phyloP scores from a whole-genome alignment of 2,888 invertebrate genomes.

The Pediacus dermestoides region DNA sequence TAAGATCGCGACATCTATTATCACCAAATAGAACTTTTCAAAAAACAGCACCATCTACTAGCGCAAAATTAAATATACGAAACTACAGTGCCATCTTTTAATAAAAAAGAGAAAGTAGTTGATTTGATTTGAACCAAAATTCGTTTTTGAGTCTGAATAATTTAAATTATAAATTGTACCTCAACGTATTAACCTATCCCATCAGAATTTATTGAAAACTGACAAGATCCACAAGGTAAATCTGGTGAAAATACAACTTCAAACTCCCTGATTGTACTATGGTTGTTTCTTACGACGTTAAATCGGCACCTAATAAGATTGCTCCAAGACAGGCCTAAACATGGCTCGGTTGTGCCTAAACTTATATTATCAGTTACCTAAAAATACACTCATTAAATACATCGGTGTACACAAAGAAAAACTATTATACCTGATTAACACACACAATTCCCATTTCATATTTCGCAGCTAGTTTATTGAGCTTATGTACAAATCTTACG shows the following conservation, averaged over 20 bases:
- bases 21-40: too few species aligned
- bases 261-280: constrained; percentile 46
- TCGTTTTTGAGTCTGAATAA: too few species aligned
- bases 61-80: too few species aligned
- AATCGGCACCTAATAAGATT: constrained; percentile 61
- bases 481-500: constrained; percentile 53
- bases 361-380: constrained; percentile 45
- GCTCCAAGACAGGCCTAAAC: constrained; percentile 65
- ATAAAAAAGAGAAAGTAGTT: too few species aligned
- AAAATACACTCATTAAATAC: constrained; percentile 14
- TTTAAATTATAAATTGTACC: too few species aligned
- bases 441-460: constrained; percentile 61
- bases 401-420: constrained; percentile 7
- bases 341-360: constrained; percentile 50
- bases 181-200: too few species aligned
- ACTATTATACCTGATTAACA: constrained; percentile 63
- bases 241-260: constrained; percentile 60
- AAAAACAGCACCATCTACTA: too few species aligned
- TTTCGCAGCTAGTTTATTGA: constrained; percentile 56
- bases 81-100: too few species aligned
- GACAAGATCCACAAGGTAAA: constrained; percentile 50
- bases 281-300: constrained; percentile 46
- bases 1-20: too few species aligned
- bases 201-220: too few species aligned
- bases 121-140: too few species aligned